These are phyloP conservation scores for Caenorhabditis brenneri DNA, from an alignment of 1,140 invertebrate genomes.

Conservation along the genomic window DNA sequence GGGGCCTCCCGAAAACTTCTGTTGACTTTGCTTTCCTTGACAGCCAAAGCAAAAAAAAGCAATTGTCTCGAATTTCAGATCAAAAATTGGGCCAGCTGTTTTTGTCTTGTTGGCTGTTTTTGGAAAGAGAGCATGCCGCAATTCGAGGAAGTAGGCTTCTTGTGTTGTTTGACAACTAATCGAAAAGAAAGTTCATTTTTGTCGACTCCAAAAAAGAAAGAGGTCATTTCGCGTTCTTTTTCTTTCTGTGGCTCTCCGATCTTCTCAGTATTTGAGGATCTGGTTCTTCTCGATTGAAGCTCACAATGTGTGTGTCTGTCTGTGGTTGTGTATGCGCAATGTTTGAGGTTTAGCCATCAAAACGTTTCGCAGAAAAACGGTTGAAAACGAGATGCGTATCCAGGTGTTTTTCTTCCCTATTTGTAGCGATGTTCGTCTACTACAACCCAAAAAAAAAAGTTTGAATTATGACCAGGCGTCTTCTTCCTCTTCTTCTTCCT, in stretches of 20 bases:
- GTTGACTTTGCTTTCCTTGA: constrained; percentile 38
- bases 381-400: background rate
- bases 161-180: background rate
- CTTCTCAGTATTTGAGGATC: constrained; percentile 24
- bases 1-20: constrained; percentile 34
- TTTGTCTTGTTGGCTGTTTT: background rate
- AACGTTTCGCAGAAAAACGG: constrained; percentile 1
- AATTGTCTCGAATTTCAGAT: constrained; percentile 41
- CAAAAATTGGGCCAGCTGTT: constrained; percentile 25
- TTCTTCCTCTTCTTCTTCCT: background rate
- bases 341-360: constrained; percentile 39
- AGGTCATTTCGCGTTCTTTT: constrained; percentile 9
- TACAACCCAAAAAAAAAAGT: too few species aligned
- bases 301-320: constrained; percentile 2
- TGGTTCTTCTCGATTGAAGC: constrained; percentile 35
- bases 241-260: background rate
- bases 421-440: constrained; percentile 20
- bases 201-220: background rate
- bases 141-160: background rate
- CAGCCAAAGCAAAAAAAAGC: constrained; percentile 17
- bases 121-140: background rate
- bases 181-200: background rate
- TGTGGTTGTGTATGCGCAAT: background rate
- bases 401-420: background rate
- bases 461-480: constrained; percentile 20